These are phyloP conservation scores for Microctonus brassicae DNA, from an alignment of 2,888 invertebrate genomes.

Conservation along the genomic window DNA sequence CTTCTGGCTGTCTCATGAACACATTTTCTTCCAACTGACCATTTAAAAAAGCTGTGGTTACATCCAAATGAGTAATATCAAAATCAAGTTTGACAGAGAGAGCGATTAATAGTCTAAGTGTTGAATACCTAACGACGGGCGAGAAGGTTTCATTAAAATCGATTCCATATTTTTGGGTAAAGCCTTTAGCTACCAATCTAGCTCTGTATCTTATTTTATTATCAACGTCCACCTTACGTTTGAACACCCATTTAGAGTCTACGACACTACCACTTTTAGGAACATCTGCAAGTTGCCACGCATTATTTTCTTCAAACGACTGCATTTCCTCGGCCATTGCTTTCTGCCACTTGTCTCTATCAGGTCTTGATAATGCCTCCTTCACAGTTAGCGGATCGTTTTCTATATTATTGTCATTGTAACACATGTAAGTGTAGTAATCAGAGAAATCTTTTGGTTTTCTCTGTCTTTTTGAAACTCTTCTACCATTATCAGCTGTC, in stretches of 20 bases:
- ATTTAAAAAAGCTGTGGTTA: constrained; percentile 25
- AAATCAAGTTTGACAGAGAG: constrained; percentile 13
- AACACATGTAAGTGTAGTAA: too few relatives aligned
- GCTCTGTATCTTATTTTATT: not conserved
- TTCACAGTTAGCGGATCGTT: not conserved
- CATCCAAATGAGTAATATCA: constrained; percentile 31
- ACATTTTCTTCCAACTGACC: constrained; percentile 30
- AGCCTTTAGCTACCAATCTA: constrained; percentile 28
- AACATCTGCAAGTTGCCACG: constrained; percentile 25
- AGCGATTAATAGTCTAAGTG: constrained; percentile 22
- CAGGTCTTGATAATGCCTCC: constrained; percentile 20
- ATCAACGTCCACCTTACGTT: too few relatives aligned
- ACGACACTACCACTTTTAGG: not conserved
- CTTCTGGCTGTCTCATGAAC: constrained; percentile 31
- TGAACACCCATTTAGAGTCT: constrained; percentile 35
- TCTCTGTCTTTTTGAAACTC: too few relatives aligned
- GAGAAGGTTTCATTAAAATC: constrained; percentile 33
- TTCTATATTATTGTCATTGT: not conserved
- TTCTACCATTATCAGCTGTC: too few relatives aligned
- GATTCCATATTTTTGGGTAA: constrained; percentile 26
- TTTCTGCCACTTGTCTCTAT: constrained; percentile 32
- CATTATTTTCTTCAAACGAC: constrained; percentile 21
- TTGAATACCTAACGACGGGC: constrained; percentile 9
- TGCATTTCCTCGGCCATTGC: constrained; percentile 19
- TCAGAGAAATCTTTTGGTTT: too few relatives aligned